phyloP scores from a whole-genome alignment of 2,797 vertebrate genomes.

The Pipistrellus pipistrellus region DNA sequence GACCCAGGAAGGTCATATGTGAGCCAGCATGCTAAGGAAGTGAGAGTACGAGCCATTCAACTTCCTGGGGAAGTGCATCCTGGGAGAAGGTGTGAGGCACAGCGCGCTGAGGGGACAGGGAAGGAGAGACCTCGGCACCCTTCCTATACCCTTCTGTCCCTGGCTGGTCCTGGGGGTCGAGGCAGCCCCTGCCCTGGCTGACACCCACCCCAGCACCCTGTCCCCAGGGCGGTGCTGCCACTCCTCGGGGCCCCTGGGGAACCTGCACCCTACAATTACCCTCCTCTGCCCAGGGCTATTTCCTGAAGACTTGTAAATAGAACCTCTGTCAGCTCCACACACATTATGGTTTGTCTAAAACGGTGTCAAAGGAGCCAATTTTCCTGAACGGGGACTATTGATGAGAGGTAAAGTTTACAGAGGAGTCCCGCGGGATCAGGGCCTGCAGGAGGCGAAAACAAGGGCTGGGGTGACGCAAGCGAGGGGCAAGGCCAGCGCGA shows the following conservation, averaged over 20 bases:
- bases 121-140: neutral
- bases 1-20: neutral
- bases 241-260: constrained; percentile 70
- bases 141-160: no score
- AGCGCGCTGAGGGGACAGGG: no score
- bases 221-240: neutral
- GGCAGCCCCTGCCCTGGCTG: neutral
- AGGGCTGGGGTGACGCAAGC: neutral
- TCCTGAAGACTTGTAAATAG: constrained; percentile 91
- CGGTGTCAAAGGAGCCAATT: constrained; percentile 89
- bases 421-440: constrained; percentile 66
- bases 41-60: neutral
- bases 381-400: constrained; percentile 82
- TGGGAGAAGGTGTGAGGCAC: neutral
- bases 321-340: constrained; percentile 87
- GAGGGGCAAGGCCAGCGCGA: neutral
- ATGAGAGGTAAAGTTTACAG: constrained; percentile 79
- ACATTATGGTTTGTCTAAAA: constrained; percentile 89
- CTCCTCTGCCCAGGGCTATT: constrained; percentile 87
- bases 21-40: neutral
- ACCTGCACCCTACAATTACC: constrained; percentile 88
- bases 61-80: neutral
- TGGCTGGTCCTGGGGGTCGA: neutral
- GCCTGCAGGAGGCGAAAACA: neutral
- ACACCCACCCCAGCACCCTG: neutral